These are phyloP conservation scores for Australoheros facetus DNA, from an alignment of 2,797 vertebrate genomes.

Conservation along the genomic window DNA sequence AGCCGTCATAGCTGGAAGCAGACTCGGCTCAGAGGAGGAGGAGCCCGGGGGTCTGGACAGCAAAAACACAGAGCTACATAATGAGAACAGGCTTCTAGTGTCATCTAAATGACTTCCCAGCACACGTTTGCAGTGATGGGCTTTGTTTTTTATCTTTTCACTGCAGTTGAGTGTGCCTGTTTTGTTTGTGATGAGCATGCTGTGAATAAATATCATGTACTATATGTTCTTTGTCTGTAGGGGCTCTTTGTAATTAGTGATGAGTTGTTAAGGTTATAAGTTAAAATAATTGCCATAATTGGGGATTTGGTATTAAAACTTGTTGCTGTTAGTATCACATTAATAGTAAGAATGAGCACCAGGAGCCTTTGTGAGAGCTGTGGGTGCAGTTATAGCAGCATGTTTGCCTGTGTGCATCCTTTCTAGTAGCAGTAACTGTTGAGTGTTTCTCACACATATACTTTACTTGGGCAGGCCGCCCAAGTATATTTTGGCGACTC, in stretches of 20 bases:
- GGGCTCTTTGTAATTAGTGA: not conserved
- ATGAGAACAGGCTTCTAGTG: constrained; percentile 33
- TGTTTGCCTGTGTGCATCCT: not conserved
- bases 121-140: constrained; percentile 1
- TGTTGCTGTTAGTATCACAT: not conserved
- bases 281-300: not conserved
- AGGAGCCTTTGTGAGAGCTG: not conserved
- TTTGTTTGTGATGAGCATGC: not conserved
- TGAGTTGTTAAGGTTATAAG: not conserved
- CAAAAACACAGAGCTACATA: constrained; percentile 14
- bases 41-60: constrained; percentile 19
- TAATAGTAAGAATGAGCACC: not conserved
- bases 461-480: not conserved
- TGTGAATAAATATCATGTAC: not conserved
- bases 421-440: not conserved
- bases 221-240: not conserved
- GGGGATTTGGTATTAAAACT: not conserved
- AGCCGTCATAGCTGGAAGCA: constrained; percentile 69
- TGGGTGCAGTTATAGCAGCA: not conserved
- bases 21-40: constrained; percentile 44
- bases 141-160: not conserved
- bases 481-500: not conserved
- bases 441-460: not conserved
- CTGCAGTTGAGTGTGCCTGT: not conserved
- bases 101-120: constrained; percentile 46